These are phyloP conservation scores for Ceratina calcarata DNA, from an alignment of 1,140 invertebrate species.

Conservation along the genomic window DNA sequence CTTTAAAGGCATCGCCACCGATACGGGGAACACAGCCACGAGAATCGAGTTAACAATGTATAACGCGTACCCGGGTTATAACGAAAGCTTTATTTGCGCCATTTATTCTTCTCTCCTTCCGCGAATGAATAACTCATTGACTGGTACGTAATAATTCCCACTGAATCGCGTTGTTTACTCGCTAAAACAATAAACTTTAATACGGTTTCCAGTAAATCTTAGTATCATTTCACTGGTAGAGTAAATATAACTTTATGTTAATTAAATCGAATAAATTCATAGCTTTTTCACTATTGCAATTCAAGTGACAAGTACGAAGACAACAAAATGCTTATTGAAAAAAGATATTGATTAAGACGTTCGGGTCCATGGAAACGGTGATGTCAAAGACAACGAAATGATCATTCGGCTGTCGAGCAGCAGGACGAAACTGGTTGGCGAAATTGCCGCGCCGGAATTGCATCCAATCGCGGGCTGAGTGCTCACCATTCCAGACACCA, in stretches of 20 bases:
- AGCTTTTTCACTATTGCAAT: too few species aligned
- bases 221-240: too few species aligned
- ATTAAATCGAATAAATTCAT: too few species aligned
- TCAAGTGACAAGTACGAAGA: too few species aligned
- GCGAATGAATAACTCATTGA: too few species aligned
- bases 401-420: slow-evolving; percentile 7
- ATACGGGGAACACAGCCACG: slow-evolving; percentile 14
- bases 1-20: slow-evolving; percentile 37
- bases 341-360: slow-evolving; percentile 73
- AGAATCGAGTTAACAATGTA: slow-evolving; percentile 36
- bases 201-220: too few species aligned
- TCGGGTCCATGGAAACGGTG: slow-evolving; percentile 16
- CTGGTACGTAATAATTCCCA: not conserved
- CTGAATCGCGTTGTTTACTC: not conserved
- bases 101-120: not conserved
- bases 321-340: too few species aligned
- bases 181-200: too few species aligned
- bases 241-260: too few species aligned
- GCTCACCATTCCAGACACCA: slow-evolving; percentile 72
- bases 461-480: slow-evolving; percentile 74
- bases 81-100: slow-evolving; percentile 12
- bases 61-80: not conserved
- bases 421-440: slow-evolving; percentile 62
- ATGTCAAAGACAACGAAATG: slow-evolving; percentile 44
- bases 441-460: slow-evolving; percentile 68